Base-by-base conservation (phyloP, 2,113 vertebrate species). In the Oophaga pumilio region DNA sequence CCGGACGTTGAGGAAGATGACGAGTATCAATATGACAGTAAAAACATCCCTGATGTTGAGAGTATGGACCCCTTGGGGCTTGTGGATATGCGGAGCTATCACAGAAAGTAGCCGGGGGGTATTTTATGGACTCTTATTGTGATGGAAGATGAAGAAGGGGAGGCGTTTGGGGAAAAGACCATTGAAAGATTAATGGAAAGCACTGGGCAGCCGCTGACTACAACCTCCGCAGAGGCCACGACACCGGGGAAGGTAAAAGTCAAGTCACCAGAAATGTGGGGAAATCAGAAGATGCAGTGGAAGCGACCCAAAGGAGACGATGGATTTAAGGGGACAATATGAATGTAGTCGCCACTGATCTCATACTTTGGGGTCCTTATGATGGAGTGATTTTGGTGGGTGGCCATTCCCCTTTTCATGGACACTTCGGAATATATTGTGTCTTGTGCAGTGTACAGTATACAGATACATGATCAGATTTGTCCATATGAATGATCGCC, bases 71-170 rank as follows among this genome's bases (percentile, higher is more conserved):
- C 95, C 0, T 96, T 98, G 17, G 95, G 97, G 77, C 90, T 91
- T 0, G 95, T 97, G 77, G 94, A 96, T 73, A 97, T 97, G 60
- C 97, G 96, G 64, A 98, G 97, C 90, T 99, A 97, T 86, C 95
- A 96, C 89, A 95, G 97, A 73, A 96, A 94, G 96, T 93, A 68
- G 62, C 18, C 5, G 33, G 9, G 28, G 20, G 43, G 14, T 4
- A 43, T 43, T 73, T 43, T 28, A 3, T 73, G 43, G 71, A 50
- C 71, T 74, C 71, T 74, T 8, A 6, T 43, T 26, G 71, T 8
- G 17, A 69, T 14, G 66, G 66, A 28, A 28, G 64, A 73, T 73
- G 69, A 49, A 18, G 69, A 43, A 73, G 13, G 5, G n/a, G 49
- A 2, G 4, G 8, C 22, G 24, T 24, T n/a, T 18, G 18, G 50